A percentile compares a stretch with the other conserved stretches of the same genome.
Conservation (phyloP, 2,797 vertebrate genomes). For the Australoheros facetus region DNA sequence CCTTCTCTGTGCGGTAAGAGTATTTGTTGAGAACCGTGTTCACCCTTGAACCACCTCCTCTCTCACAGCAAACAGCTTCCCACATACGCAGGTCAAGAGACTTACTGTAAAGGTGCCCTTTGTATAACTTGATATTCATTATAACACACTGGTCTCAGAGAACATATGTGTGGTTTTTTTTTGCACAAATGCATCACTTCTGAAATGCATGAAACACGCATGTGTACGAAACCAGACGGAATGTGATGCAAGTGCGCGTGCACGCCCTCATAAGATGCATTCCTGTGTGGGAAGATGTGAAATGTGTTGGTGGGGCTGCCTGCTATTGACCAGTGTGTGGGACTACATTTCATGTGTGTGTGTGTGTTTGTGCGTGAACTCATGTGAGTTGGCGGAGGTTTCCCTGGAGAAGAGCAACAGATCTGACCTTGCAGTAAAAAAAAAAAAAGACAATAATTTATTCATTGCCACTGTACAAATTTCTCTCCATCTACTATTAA, state of each 20-base stretch:
- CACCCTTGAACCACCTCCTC: constrained; percentile 50
- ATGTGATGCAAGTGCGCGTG: neutral
- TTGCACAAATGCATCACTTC: neutral
- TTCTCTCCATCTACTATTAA: constrained; percentile 51
- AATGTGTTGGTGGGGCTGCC: constrained; percentile 49
- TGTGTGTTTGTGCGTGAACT: constrained; percentile 42
- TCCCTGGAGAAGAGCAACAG: constrained; percentile 61
- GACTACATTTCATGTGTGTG: constrained; percentile 39
- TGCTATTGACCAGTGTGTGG: constrained; percentile 60
- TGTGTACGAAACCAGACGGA: neutral
- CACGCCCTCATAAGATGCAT: constrained; percentile 16
- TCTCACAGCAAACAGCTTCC: constrained; percentile 54
- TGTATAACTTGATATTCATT: constrained; percentile 44
- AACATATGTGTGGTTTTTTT: neutral
- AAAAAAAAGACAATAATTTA: constrained; percentile 65
- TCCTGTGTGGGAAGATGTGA: constrained; percentile 45
- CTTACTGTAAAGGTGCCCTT: constrained; percentile 31
- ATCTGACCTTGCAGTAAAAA: constrained; percentile 73
- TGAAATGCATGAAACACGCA: neutral
- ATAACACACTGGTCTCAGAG: neutral
- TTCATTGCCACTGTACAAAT: constrained; percentile 71
- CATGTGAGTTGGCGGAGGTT: constrained; percentile 65
- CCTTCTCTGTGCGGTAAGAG: constrained; percentile 22
- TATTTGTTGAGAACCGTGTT: constrained; percentile 38
- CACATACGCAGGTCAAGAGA: constrained; percentile 63